Evolutionary conservation across 2,113 vertebrate species (phyloP).

Genomic region (Aplodontia rufa): DNA sequence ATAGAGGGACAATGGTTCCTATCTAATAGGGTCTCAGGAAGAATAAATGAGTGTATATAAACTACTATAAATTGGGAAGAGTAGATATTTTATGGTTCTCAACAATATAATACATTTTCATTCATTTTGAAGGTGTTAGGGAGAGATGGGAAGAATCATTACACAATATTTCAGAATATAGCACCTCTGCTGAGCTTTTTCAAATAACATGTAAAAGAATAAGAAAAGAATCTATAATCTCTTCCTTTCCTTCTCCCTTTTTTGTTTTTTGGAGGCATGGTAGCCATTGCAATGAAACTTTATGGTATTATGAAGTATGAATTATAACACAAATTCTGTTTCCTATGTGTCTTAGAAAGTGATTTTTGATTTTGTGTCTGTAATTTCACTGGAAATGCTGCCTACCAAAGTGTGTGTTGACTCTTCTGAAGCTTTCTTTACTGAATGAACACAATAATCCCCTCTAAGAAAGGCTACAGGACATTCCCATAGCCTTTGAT

Average conservation of each 20-base stretch:
- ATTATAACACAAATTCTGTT: slow-evolving; percentile 5
- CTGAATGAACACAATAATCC: not conserved
- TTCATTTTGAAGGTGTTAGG: not conserved
- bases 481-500: not conserved
- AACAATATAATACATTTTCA: not conserved
- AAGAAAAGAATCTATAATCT: not conserved
- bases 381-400: slow-evolving; percentile 64
- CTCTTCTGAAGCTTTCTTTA: slow-evolving; percentile 44
- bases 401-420: not conserved
- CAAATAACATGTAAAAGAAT: not conserved
- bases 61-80: not conserved
- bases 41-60: not conserved
- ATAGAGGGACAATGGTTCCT: not conserved
- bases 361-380: slow-evolving; percentile 31
- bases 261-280: not conserved
- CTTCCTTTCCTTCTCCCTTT: not conserved
- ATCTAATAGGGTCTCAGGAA: not conserved
- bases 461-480: not conserved
- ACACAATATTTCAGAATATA: not conserved
- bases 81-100: not conserved
- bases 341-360: slow-evolving; percentile 67
- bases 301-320: not conserved
- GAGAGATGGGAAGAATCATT: not conserved
- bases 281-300: not conserved
- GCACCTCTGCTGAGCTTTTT: not conserved